Evolutionary conservation across 1,140 invertebrate genomes (phyloP).

Genomic region (Listronotus oregonensis): DNA sequence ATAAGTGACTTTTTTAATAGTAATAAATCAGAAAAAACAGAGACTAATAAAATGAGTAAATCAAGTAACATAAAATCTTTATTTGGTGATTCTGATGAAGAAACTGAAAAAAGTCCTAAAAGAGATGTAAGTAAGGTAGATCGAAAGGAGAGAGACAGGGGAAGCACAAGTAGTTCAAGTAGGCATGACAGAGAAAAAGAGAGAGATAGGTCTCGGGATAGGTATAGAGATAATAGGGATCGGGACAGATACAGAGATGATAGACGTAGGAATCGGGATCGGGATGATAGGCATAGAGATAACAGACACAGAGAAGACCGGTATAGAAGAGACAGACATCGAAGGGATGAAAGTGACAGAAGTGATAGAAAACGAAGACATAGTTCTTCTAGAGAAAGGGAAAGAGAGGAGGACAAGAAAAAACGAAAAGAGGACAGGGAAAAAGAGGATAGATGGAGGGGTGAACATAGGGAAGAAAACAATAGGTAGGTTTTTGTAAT

Average conservation of each 20-base stretch:
- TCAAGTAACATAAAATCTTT: slow-evolving; percentile 30
- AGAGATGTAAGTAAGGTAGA: slow-evolving; percentile 14
- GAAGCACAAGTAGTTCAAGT: slow-evolving; percentile 2
- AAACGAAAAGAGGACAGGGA: slow-evolving; percentile 23
- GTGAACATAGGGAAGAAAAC: slow-evolving; percentile 41
- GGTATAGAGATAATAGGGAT: slow-evolving; percentile 12
- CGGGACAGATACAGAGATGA: slow-evolving; percentile 13
- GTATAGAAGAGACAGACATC: slow-evolving; percentile 20
- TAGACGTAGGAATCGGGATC: slow-evolving; percentile 15
- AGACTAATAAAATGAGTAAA: slow-evolving; percentile 17
- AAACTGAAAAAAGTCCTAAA: slow-evolving; percentile 14
- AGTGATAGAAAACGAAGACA: slow-evolving; percentile 29
- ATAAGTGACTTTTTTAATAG: slow-evolving; percentile 1
- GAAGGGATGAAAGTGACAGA: slow-evolving; percentile 18
- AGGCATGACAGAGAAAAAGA: slow-evolving; percentile 14
- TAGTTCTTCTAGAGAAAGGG: slow-evolving; percentile 17
- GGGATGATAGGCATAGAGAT: slow-evolving; percentile 27
- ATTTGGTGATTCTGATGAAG: slow-evolving; percentile 40
- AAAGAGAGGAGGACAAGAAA: slow-evolving; percentile 33
- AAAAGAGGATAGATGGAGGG: slow-evolving; percentile 24
- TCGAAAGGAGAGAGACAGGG: slow-evolving; percentile 15
- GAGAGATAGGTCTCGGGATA: slow-evolving; percentile 21
- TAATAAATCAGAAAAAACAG: neutral
- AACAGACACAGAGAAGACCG: slow-evolving; percentile 21
- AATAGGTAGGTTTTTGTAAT: slow-evolving; percentile 7